Evolutionary conservation across 30 jellyfish, hydroid and myxozoan species (phyloP), one percentile per base, ranked within the genome.

Genomic region (Aurelia aurita): DNA sequence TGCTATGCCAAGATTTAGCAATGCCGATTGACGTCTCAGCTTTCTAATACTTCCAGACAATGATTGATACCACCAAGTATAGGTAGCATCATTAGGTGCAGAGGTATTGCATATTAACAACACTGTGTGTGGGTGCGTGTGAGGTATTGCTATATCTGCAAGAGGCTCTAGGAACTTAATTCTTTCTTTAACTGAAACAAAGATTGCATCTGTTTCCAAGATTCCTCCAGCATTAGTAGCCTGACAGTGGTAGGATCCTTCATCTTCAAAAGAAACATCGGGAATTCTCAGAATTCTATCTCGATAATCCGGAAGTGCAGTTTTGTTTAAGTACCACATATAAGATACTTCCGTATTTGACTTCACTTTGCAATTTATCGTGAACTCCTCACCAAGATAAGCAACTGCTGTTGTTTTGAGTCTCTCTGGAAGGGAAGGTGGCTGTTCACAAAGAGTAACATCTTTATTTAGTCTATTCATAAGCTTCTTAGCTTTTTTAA

Each of bases 21-120:
- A 34, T 43, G 89, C 83, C 12, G 90, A 20, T 4, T 61, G 2
- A n/a, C 54, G 44, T 11, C 88, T 58, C 29, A 76, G 67, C 43
- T 47, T 71, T 46, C 87, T 58, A 6, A 43, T 74, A 10, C 63
- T 22, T 14, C 93, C 89, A 29, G 82, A 12, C 58, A 80, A 76
- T 5, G 93, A 51, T 55, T 63, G 90, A 43, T 58, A 59, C 96
- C 92, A 73, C 98, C 98, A 93, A 22, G 79, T 43, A 57, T 69
- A 83, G 21, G 44, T 43, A 4, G 82, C 84, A 15, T 60, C 87
- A 45, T 82, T 79, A 20, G 47, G 61, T 0, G 94, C 70, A 7
- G 98, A 58, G 8, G 88, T 94, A 72, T 93, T 93, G 84, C 98
- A 93, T 12, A 59, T 18, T 39, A 93, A 70, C 8, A 5, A 57